Evolutionary conservation across 2,888 invertebrate genomes (phyloP).

Genomic region (Metellina segmentata): DNA sequence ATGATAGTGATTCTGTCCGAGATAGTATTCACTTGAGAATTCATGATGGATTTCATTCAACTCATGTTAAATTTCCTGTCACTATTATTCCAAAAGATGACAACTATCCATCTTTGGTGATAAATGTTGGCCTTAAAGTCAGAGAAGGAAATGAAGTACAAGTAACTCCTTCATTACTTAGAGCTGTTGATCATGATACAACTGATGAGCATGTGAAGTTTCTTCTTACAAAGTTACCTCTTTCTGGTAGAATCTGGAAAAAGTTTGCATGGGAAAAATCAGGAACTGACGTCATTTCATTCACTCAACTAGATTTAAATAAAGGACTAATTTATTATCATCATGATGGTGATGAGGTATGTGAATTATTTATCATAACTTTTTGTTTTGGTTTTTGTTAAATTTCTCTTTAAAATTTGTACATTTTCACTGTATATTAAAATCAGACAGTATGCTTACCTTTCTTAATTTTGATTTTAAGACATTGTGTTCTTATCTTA

Average conservation of each 20-base stretch:
- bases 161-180: conserved; percentile 79
- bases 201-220: conserved; percentile 80
- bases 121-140: conserved; percentile 80
- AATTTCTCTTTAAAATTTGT: background rate
- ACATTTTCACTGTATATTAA: background rate
- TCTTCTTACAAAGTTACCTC: conserved; percentile 79
- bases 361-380: background rate
- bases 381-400: background rate
- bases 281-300: conserved; percentile 79
- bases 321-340: conserved; percentile 81
- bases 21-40: conserved; percentile 80
- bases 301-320: conserved; percentile 80
- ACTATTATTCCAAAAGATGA: conserved; percentile 81
- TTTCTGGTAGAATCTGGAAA: conserved; percentile 80
- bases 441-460: no score
- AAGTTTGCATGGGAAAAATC: conserved; percentile 79
- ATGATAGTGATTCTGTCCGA: conserved; percentile 79
- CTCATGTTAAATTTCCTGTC: conserved; percentile 80
- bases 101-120: conserved; percentile 80
- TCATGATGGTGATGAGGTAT: conserved; percentile 79
- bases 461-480: no score
- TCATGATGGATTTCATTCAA: conserved; percentile 80
- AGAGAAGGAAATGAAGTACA: conserved; percentile 80
- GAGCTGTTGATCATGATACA: conserved; percentile 80
- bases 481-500: no score